Evolutionary conservation across 1,140 invertebrate species (phyloP), one percentile per base, ranked within the genome.

Genomic region (Himalopsyche phryganea): DNA sequence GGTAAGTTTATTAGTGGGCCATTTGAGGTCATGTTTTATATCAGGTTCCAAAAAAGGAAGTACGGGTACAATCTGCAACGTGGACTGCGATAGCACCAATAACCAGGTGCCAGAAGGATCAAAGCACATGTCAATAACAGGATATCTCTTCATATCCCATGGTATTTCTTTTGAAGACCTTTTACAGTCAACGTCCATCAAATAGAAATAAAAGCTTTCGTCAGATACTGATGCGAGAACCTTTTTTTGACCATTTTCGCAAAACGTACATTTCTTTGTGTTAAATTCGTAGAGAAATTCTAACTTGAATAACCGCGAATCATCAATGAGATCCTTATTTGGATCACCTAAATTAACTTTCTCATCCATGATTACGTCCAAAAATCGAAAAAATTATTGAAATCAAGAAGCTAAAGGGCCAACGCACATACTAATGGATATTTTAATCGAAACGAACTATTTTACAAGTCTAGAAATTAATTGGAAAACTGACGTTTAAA

Each of bases 81-180:
- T 44, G 9, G 49, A 28, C 15, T 23, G 44, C 5, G 38, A 56
- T 33, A 81, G 70, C 50, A 79, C 67, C 2, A 86, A 67, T 10
- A 87, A 69, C 84, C 84, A 86, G 32, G 79, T 76, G 14, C 82
- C 83, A 11, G 77, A 76, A 9, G 82, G 78, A 69, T 87, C 83
- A 69, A 87, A 86, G 67, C 82, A 84, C 46, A 86, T 64, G 51
- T 80, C 76, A 44, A 79, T 69, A 35, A 86, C 82, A 56, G 69
- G 66, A 40, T 15, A 47, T 70, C 81, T 83, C 19, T 75, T 71
- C 11, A 68, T 67, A 32, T 79, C 77, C 85, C 85, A 86, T 56
- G 81, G 80, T 48, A 86, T 70, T 42, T 44, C 53, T 40, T 41
- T 52, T 1, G 50, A 54, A 6, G n/a, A 44, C 61, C 80, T 79